Evolutionary conservation across 2,797 vertebrate genomes (phyloP), one percentile per base, ranked within the genome.

Genomic region (Babyrousa celebensis): DNA sequence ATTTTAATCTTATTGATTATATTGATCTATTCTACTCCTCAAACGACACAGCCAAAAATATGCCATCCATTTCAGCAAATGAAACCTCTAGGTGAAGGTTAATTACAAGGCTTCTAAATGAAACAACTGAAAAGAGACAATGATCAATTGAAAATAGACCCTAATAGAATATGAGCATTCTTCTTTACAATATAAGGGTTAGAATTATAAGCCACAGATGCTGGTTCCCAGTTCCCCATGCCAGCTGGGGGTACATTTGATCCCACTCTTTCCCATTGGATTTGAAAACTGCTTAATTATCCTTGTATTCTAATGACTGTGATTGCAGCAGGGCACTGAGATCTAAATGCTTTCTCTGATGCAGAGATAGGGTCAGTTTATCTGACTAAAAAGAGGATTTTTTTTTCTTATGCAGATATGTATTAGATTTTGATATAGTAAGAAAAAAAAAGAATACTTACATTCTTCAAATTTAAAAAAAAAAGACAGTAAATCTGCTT

Each of bases 1-100:
- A 97, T 98, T 98, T 98, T 96, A 97, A 96, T 97, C 94, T 80
- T 95, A 97, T 98, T 97, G 96, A 97, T 89, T 88, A 90, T 79
- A 97, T 98, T 97, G 96, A 98, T 98, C 93, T 87, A 92, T 95
- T 97, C 77, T 89, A 78, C 56, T 95, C 68, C 58, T 96, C 94
- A 94, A 97, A 97, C 77, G 96, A 94, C 83, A 83, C 40, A 85
- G 97, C 96, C 96, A 92, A 96, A 97, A 97, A 98, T 97, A 97
- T 67, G 84, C 96, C 92, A 97, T 86, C 92, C 85, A 40, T 96
- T 96, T 97, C 94, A 91, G 92, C 91, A 93, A 97, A 97, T 95
- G 89, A 90, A 95, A 96, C 96, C 89, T 97, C 94, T 96, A 86
- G 89, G 97, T 95, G 84, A 96, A 97, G 97, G 96, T 97, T 97